Evolutionary conservation across 2,888 invertebrate species (phyloP), one percentile per base, ranked within the genome.

Genomic region (Drosophila maculinotata): DNA sequence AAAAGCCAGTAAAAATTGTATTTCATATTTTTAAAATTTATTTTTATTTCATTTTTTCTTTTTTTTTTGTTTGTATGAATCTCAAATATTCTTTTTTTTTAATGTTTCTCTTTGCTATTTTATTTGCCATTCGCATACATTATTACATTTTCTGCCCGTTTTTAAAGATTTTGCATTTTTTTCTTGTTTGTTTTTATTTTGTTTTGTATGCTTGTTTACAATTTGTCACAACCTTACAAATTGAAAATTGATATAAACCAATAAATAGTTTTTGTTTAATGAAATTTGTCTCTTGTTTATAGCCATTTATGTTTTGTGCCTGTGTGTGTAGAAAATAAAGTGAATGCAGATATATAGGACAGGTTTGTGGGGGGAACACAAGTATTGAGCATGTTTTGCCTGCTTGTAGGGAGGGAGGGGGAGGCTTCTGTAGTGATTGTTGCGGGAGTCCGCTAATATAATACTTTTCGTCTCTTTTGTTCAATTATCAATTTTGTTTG

Each of bases 141-240:
- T 84, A 76, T 82, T 81, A 87, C 87, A 81, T 69, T 79, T 65
- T 70, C 77, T 77, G 75, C 60, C 57, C 71, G 72, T 65, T 76
- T 85, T 74, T 53, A 36, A 69, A 79, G 83, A 66, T 84, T 87
- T 84, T 45, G 56, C 78, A 67, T 74, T 78, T 69, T 70, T 80
- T 79, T 42, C 57, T 70, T 62, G 45, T 58, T 62, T 49, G 28
- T 66, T 81, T 79, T 71, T 68, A 48, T 82, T 74, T 79, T 68
- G 56, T 82, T 73, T 81, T 85, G 80, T 87, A 79, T 87, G 87
- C 88, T 87, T 90, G 90, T 90, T 91, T 91, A 91, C 91, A 91
- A 90, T 91, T 91, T 84, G 83, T 84, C 91, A 91, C 91, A 91
- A 91, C 91, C 91, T 91, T 91, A 91, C 91, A 91, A 91, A 91